Conservation (phyloP, 2,888 invertebrate species). For the Rhagium mordax region DNA sequence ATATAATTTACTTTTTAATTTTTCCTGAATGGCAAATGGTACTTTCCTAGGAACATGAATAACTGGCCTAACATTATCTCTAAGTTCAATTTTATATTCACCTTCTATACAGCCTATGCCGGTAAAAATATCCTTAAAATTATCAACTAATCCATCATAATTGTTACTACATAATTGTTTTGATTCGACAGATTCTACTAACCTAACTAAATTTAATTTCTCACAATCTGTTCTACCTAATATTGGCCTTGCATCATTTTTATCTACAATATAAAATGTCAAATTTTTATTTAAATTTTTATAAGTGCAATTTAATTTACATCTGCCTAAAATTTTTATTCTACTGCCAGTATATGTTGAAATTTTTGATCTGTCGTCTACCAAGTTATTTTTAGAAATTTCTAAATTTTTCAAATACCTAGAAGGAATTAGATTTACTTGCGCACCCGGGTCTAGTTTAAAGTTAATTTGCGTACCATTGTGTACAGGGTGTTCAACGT, state of each 20-base stretch:
- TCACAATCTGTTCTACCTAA: background rate
- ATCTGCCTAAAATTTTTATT: background rate
- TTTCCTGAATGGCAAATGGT: background rate
- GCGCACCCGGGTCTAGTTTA: background rate
- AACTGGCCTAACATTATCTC: background rate
- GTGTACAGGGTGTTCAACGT: too few relatives aligned
- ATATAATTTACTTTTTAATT: background rate
- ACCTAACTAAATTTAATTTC: background rate
- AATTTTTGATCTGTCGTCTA: background rate
- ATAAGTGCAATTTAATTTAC: background rate
- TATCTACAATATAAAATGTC: too few relatives aligned
- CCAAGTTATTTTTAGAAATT: background rate
- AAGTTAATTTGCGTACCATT: background rate
- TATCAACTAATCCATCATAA: background rate
- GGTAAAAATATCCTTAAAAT: background rate
- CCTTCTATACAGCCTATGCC: background rate
- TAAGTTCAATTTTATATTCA: background rate
- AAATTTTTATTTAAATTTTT: too few relatives aligned
- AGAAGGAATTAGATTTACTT: background rate
- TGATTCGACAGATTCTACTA: too few relatives aligned
- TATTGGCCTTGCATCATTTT: background rate
- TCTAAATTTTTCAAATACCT: background rate
- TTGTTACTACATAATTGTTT: background rate
- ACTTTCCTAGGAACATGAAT: background rate
- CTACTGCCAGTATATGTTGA: background rate